Conservation (phyloP, 2,797 vertebrate genomes). For the Melanotaenia maccullochi region DNA sequence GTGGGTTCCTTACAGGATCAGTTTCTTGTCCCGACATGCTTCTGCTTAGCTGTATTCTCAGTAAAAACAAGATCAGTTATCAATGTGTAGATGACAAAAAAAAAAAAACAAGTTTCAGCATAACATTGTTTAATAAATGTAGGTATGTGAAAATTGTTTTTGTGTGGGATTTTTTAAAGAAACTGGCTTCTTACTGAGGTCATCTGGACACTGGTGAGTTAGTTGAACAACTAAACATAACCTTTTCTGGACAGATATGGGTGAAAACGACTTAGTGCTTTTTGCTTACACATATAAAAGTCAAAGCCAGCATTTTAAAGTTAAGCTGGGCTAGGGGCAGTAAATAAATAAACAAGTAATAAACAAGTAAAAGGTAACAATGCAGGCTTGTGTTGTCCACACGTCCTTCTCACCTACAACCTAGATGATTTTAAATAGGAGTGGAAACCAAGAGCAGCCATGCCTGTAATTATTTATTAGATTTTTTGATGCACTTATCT, state of each 20-base stretch:
- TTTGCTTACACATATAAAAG: background rate
- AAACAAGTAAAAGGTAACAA: constrained; percentile 3
- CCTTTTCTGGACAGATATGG: constrained; percentile 7
- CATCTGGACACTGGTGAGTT: constrained; percentile 88
- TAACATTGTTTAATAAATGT: no score
- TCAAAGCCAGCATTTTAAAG: constrained; percentile 2
- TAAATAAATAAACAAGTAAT: constrained; percentile 13
- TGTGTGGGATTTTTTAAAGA: background rate
- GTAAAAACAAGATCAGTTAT: no score
- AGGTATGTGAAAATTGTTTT: background rate
- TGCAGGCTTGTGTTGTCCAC: background rate
- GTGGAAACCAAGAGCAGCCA: no score
- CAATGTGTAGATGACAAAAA: no score
- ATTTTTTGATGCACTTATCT: no score
- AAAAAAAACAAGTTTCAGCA: no score
- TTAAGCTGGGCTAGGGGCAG: constrained; percentile 11
- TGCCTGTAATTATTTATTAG: no score
- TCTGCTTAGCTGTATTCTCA: no score
- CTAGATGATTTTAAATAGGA: background rate
- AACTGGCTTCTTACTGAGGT: constrained; percentile 78
- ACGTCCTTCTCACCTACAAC: background rate
- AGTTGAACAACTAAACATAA: constrained; percentile 57
- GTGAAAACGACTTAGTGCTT: background rate
- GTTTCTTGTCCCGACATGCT: no score
- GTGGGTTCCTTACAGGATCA: no score